Evolutionary conservation across 2,113 vertebrate species (phyloP).

Genomic region (Halichoerus grypus): DNA sequence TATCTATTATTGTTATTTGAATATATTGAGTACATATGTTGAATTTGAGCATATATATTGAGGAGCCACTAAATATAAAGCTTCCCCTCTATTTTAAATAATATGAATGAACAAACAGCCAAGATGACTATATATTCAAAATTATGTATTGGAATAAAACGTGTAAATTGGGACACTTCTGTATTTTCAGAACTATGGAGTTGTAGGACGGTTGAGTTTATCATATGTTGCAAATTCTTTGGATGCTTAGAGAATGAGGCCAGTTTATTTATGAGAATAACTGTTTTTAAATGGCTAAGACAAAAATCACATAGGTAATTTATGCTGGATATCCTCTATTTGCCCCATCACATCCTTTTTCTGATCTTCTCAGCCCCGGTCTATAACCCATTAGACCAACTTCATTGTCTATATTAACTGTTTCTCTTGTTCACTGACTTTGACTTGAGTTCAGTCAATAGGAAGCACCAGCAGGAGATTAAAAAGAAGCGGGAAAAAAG

Average conservation of each 20-base stretch:
- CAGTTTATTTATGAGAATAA: neutral
- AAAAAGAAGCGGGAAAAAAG: neutral
- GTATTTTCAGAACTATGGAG: slow-evolving; percentile 8
- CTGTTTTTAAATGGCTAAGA: neutral
- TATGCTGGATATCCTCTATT: neutral
- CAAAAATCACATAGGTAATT: neutral
- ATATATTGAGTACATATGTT: slow-evolving; percentile 9
- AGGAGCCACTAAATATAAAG: neutral
- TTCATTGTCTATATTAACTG: neutral
- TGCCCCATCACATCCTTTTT: neutral
- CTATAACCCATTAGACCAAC: neutral
- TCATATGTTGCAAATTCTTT: neutral
- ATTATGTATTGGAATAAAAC: slow-evolving; percentile 6
- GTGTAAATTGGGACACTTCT: neutral
- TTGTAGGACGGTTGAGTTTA: neutral
- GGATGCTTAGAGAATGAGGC: neutral
- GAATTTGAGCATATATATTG: neutral
- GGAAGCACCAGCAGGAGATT: neutral
- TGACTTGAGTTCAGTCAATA: neutral
- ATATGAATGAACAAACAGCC: neutral
- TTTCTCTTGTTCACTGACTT: neutral
- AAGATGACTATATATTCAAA: neutral
- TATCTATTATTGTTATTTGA: neutral
- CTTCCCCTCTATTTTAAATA: neutral
- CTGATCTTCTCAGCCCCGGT: neutral